These are phyloP conservation scores for Ochropacha duplaris DNA, from an alignment of 2,888 invertebrate genomes.

Conservation along the genomic window DNA sequence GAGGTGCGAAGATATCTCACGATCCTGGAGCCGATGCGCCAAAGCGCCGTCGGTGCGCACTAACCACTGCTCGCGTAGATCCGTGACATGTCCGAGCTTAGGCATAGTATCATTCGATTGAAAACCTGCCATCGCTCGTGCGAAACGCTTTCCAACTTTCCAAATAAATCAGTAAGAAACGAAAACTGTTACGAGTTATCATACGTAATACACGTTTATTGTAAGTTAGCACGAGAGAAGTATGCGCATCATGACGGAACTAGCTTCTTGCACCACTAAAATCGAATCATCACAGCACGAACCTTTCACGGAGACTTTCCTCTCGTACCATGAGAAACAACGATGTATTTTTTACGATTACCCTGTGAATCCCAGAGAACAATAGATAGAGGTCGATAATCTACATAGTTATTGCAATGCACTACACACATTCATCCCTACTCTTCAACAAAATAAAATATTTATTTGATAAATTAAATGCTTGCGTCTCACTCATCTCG, in stretches of 20 bases:
- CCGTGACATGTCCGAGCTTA: slow-evolving; percentile 75
- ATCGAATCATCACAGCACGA: slow-evolving; percentile 38
- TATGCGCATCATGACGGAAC: slow-evolving; percentile 31
- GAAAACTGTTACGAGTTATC: slow-evolving; percentile 33
- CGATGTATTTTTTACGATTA: slow-evolving; percentile 59
- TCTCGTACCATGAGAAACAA: slow-evolving; percentile 66
- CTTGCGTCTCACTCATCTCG: neutral
- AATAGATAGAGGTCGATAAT: slow-evolving; percentile 72
- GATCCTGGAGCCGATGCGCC: slow-evolving; percentile 75
- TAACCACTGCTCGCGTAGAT: slow-evolving; percentile 76
- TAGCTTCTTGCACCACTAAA: slow-evolving; percentile 9
- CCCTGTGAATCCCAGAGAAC: slow-evolving; percentile 64
- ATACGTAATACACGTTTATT: slow-evolving; percentile 34
- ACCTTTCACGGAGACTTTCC: slow-evolving; percentile 69
- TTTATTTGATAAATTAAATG: slow-evolving; percentile 2
- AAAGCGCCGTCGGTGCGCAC: slow-evolving; percentile 75
- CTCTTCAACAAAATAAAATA: slow-evolving; percentile 39
- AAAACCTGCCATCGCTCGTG: slow-evolving; percentile 63
- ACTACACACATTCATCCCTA: slow-evolving; percentile 49
- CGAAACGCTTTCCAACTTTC: slow-evolving; percentile 35
- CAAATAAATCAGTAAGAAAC: slow-evolving; percentile 31
- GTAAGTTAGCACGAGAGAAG: slow-evolving; percentile 37
- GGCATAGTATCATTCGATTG: slow-evolving; percentile 76
- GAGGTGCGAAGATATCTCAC: slow-evolving; percentile 75
- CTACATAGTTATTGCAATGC: slow-evolving; percentile 61